Conservation (phyloP, 2,888 invertebrate species). For the Morinoia aosen region DNA sequence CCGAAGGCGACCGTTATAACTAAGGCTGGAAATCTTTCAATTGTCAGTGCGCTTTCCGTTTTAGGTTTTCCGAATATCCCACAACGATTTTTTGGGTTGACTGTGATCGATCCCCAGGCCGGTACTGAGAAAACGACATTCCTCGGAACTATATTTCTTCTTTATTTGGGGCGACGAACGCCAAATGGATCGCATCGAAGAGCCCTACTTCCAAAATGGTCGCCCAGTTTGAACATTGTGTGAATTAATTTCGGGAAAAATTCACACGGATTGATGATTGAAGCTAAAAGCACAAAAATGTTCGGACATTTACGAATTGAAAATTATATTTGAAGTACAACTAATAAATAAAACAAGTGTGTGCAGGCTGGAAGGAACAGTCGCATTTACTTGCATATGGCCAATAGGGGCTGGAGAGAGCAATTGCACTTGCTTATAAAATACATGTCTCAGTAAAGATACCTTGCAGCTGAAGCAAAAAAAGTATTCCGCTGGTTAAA, state of each 20-base stretch:
- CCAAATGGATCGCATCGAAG: slow-evolving; percentile 17
- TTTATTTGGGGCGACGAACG: neutral
- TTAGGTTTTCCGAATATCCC: neutral
- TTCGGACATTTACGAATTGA: neutral
- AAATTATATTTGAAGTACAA: neutral
- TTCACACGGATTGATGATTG: neutral
- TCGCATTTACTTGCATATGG: neutral
- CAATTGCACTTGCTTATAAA: neutral
- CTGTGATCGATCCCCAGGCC: neutral
- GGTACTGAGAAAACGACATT: slow-evolving; percentile 2
- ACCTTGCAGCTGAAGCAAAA: neutral
- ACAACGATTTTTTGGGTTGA: neutral
- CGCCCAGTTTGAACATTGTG: neutral
- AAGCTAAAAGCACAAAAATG: neutral
- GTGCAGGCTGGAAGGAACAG: neutral
- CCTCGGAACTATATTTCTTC: neutral
- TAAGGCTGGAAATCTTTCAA: neutral
- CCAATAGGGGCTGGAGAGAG: neutral
- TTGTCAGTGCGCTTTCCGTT: neutral
- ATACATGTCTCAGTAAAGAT: neutral
- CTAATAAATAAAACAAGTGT: neutral
- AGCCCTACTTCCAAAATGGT: neutral
- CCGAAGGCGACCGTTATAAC: neutral
- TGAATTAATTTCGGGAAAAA: neutral
- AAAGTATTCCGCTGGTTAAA: neutral